phyloP scores from a whole-genome alignment of 2,888 invertebrate genomes.

The Andrena bicolor region DNA sequence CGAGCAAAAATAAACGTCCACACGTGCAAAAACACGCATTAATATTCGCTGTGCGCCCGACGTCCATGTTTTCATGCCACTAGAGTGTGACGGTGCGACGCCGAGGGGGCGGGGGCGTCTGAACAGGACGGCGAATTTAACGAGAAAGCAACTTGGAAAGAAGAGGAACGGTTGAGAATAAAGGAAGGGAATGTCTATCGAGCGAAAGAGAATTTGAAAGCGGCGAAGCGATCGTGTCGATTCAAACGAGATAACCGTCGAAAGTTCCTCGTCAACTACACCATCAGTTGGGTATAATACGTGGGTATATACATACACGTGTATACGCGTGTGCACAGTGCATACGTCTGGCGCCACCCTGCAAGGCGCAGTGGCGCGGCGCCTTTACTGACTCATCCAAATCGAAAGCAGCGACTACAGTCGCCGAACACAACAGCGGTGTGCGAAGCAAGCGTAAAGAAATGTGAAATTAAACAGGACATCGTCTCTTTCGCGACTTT shows the following conservation, averaged over 20 bases:
- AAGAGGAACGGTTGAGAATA: too few relatives aligned
- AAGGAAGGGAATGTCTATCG: neutral
- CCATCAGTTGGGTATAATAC: too few relatives aligned
- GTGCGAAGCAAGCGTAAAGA: too few relatives aligned
- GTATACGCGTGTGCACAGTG: neutral
- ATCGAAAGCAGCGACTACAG: constrained; percentile 33
- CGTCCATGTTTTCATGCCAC: constrained; percentile 64
- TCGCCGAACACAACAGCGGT: too few relatives aligned
- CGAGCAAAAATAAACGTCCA: constrained; percentile 81
- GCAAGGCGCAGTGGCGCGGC: constrained; percentile 27
- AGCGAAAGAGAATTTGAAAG: neutral
- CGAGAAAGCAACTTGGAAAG: too few relatives aligned
- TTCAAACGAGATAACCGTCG: constrained; percentile 1
- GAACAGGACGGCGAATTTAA: constrained; percentile 11
- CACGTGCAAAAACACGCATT: constrained; percentile 83
- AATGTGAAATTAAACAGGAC: too few relatives aligned
- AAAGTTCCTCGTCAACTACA: too few relatives aligned
- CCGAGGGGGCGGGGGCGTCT: neutral
- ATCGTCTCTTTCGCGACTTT: too few relatives aligned
- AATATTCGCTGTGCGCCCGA: constrained; percentile 76
- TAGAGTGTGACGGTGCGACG: constrained; percentile 14
- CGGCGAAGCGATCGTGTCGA: constrained; percentile 2
- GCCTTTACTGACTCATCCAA: constrained; percentile 68
- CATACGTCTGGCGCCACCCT: constrained; percentile 35
- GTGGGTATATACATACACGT: too few relatives aligned